These are phyloP conservation scores for Neoitamus cyanurus DNA, from an alignment of 2,888 invertebrate species.

Conservation along the genomic window DNA sequence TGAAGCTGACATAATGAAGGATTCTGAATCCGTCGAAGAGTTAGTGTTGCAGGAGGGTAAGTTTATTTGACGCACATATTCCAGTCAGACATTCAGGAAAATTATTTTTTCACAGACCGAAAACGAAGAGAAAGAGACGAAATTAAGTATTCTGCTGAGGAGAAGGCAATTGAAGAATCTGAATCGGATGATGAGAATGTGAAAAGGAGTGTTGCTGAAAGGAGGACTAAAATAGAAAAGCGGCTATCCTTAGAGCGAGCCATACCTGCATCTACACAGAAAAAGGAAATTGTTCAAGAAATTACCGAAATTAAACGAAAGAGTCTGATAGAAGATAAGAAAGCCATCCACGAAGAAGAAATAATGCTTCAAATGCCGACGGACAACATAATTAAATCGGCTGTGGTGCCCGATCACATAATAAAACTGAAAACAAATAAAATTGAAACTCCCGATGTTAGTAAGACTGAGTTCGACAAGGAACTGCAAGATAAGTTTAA, in stretches of 20 bases:
- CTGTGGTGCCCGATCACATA: conserved; percentile 63
- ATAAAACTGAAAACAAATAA: conserved; percentile 66
- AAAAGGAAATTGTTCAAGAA: conserved; percentile 79
- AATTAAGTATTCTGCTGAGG: conserved; percentile 83
- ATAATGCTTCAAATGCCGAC: conserved; percentile 66
- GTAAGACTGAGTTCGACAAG: conserved; percentile 64
- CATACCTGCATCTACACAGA: conserved; percentile 78
- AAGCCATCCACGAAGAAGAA: conserved; percentile 66
- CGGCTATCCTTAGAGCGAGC: conserved; percentile 76
- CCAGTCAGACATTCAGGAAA: neutral
- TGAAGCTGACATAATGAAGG: conserved; percentile 78
- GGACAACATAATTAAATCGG: conserved; percentile 65
- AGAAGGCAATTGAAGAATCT: conserved; percentile 76
- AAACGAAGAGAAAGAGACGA: conserved; percentile 71
- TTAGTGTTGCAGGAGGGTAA: conserved; percentile 65
- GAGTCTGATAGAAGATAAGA: conserved; percentile 68
- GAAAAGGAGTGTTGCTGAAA: conserved; percentile 79
- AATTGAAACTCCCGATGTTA: conserved; percentile 63
- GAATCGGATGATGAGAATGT: conserved; percentile 73
- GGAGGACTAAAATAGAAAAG: conserved; percentile 80
- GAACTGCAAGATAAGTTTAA: conserved; percentile 65
- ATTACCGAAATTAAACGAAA: conserved; percentile 78
- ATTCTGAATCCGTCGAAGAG: conserved; percentile 68
- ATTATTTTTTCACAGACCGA: conserved; percentile 58
- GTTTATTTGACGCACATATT: conserved; percentile 37